Base-by-base conservation (phyloP, 2,797 vertebrate genomes). In the Pipistrellus kuhlii region DNA sequence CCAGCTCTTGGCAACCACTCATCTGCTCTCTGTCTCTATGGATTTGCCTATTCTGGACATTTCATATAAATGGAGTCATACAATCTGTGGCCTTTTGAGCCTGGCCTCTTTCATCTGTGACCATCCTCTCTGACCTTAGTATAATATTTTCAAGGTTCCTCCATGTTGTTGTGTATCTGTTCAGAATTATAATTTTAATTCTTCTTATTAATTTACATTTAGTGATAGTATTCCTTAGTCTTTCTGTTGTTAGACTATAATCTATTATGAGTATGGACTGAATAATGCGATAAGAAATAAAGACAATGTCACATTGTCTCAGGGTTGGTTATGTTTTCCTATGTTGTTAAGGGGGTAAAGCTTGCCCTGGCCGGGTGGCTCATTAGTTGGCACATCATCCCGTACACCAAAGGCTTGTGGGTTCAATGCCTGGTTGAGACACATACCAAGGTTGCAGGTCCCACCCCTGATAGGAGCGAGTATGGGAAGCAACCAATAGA, bases 261-360 rank as follows among this genome's bases (percentile, higher is more conserved):
- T 73, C 17, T 32, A 68, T 89, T 83, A 4, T 41, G 66, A 69
- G 14, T 44, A 1, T 66, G 48, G 69, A 80, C 25, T 48, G 4
- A 88, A 71, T 75, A 85, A 85, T 44, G 35, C 12, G 80, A 44
- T 38, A 73, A 82, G 48, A 44, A 87, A 84, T 85, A 68, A 85
- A 88, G 55, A 55, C 44, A 82, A 77, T 38, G 59, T 59, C 21
- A 48, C n/a, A n/a, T 18, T 2, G 3, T 17, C 41, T 7, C 5
- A 14, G 35, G 12, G 6, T 38, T 85, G 38, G 48, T 48, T 46
- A 55, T 46, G n/a, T 59, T 18, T 41, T 51, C 35, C 75, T 55
- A 23, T 14, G 62, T 15, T 21, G 32, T 5, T 35, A 2, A 90
- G 32, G 0, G 30, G 8, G 17, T 53, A 46, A n/a, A 9, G 53